Conservation (phyloP, 37 sponge, comb jelly and placozoan genomes). For the Crambe crambe region DNA sequence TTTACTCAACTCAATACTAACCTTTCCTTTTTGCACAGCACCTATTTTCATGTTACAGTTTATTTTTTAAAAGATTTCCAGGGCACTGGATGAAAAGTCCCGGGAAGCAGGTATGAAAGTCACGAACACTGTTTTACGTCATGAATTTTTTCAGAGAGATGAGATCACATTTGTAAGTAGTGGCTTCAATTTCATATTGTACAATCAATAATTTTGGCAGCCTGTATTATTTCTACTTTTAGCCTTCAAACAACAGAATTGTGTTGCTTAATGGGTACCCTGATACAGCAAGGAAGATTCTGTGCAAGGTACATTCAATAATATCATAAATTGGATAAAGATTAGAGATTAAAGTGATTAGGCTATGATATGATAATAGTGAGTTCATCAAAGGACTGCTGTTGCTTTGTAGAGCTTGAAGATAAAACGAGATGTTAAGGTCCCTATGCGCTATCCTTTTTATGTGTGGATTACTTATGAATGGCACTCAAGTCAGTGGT, state of each 20-base stretch:
- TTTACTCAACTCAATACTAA: too few relatives aligned
- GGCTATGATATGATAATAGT: background rate
- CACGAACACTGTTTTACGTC: too few relatives aligned
- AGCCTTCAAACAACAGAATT: constrained; percentile 31
- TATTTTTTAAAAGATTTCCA: too few relatives aligned
- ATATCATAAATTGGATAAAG: background rate
- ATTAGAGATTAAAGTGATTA: background rate
- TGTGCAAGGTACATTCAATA: constrained; percentile 35
- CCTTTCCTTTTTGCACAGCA: too few relatives aligned
- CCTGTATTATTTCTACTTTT: background rate
- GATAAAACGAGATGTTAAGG: background rate
- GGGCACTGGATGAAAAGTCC: too few relatives aligned
- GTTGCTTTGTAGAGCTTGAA: background rate
- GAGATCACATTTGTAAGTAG: too few relatives aligned
- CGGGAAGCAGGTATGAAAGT: too few relatives aligned
- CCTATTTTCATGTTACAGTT: too few relatives aligned
- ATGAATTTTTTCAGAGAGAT: too few relatives aligned
- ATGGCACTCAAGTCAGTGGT: constrained; percentile 39
- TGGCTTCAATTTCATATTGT: too few relatives aligned
- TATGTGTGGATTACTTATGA: constrained; percentile 55
- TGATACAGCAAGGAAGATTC: constrained; percentile 4
- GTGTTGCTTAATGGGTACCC: constrained; percentile 33
- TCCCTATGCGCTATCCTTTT: constrained; percentile 11
- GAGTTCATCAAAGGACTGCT: background rate
- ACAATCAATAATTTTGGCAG: too few relatives aligned